These are phyloP conservation scores for Heliopora coerulea DNA, from an alignment of 92 coral and sea anemone species.

Conservation along the genomic window DNA sequence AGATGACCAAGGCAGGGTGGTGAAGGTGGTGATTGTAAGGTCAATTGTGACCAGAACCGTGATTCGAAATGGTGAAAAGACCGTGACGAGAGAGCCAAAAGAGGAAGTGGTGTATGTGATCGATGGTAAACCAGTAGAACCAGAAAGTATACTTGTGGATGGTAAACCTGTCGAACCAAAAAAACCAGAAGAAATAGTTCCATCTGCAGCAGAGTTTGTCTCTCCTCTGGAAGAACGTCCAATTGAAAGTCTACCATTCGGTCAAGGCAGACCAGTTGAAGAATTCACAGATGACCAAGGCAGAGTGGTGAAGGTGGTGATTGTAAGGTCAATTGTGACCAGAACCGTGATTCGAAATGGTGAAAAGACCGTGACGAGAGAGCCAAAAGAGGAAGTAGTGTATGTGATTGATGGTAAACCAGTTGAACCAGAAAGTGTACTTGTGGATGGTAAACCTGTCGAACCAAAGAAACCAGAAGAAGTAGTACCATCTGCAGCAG, in stretches of 20 bases:
- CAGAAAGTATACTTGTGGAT: background rate
- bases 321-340: constrained; percentile 50
- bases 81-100: constrained; percentile 20
- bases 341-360: constrained; percentile 36
- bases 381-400: constrained; percentile 5
- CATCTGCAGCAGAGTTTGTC: background rate
- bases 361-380: constrained; percentile 19
- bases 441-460: constrained; percentile 10
- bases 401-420: constrained; percentile 13
- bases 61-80: constrained; percentile 5
- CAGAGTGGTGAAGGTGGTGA: constrained; percentile 27
- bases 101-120: constrained; percentile 3
- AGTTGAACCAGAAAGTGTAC: background rate
- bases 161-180: constrained; percentile 19
- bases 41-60: constrained; percentile 45
- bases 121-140: constrained; percentile 13
- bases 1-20: constrained; percentile 40
- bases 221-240: background rate
- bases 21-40: constrained; percentile 29
- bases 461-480: constrained; percentile 15
- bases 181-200: background rate
- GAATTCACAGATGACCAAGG: constrained; percentile 46
- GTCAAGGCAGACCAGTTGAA: constrained; percentile 32
- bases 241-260: constrained; percentile 4
- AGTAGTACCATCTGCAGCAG: background rate